Conservation (phyloP, 2,888 invertebrate species). For the Uropetala carovei region DNA sequence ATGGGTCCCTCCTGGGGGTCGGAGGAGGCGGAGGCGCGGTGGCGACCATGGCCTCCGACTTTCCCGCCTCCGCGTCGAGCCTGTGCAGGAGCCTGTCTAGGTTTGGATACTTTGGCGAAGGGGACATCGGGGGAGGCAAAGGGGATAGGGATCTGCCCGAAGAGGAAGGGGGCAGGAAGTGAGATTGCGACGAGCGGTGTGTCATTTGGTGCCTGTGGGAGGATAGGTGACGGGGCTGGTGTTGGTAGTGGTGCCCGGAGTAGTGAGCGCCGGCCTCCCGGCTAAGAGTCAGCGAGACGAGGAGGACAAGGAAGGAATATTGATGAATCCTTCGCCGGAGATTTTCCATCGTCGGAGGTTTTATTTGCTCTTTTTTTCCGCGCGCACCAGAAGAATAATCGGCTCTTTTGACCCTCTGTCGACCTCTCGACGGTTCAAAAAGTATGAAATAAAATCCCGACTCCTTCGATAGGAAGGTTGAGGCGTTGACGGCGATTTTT, state of each 20-base stretch:
- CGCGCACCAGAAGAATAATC: neutral
- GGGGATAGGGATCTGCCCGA: neutral
- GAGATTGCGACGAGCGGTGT: conserved; percentile 35
- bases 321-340: neutral
- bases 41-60: neutral
- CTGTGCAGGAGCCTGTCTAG: conserved; percentile 39
- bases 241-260: conserved; percentile 47
- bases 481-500: too few relatives aligned
- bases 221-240: conserved; percentile 33
- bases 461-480: neutral
- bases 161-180: conserved; percentile 28
- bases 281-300: neutral
- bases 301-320: neutral
- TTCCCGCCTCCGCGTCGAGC: conserved; percentile 41
- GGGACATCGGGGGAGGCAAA: neutral
- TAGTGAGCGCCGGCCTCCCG: conserved; percentile 22
- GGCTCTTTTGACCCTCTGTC: neutral
- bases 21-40: conserved; percentile 14
- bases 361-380: too few relatives aligned
- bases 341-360: neutral
- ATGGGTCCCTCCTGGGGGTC: neutral
- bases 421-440: neutral
- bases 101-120: conserved; percentile 33
- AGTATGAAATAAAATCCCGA: neutral
- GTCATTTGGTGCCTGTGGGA: conserved; percentile 54